A percentile compares a stretch with the other conserved stretches of the same genome.
Conservation (phyloP, 2,888 invertebrate species). For the Agriopis leucophaearia region DNA sequence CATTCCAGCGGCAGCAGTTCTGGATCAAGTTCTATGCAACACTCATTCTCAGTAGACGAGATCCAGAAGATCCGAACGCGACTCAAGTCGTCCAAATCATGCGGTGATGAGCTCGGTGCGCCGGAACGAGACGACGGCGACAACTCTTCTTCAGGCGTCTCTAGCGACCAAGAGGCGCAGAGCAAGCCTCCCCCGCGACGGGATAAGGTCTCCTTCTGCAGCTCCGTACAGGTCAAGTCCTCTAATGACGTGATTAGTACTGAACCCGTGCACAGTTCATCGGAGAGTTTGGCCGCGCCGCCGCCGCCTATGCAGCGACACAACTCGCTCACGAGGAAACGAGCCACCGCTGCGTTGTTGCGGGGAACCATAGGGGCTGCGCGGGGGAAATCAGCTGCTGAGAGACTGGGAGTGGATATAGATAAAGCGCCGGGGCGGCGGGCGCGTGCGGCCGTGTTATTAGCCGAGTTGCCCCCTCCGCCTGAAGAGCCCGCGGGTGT, state of each 20-base stretch:
- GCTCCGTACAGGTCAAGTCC: constrained; percentile 82
- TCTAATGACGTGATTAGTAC: constrained; percentile 84
- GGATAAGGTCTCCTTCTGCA: constrained; percentile 83
- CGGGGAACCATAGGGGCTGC: constrained; percentile 69
- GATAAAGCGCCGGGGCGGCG: constrained; percentile 75
- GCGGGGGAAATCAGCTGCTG: constrained; percentile 73
- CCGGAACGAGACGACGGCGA: constrained; percentile 91
- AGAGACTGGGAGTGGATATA: constrained; percentile 77
- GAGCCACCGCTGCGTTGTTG: constrained; percentile 86
- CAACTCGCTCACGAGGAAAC: constrained; percentile 87
- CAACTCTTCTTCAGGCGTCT: constrained; percentile 95
- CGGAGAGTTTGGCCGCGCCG: constrained; percentile 76
- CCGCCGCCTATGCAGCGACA: constrained; percentile 85
- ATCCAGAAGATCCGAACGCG: constrained; percentile 95
- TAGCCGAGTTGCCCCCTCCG: constrained; percentile 94
- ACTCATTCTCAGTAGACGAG: constrained; percentile 95
- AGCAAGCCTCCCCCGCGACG: constrained; percentile 68
- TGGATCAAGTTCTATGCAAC: constrained; percentile 92
- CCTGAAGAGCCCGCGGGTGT: constrained; percentile 87
- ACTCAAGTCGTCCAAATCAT: constrained; percentile 94
- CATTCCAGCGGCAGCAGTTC: constrained; percentile 90
- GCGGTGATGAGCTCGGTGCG: constrained; percentile 92
- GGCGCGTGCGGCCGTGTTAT: constrained; percentile 90
- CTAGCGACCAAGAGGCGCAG: constrained; percentile 91
- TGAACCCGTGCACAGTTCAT: constrained; percentile 82